Evolutionary conservation across 2,113 vertebrate genomes (phyloP).

Genomic region (Synodontis membranacea): DNA sequence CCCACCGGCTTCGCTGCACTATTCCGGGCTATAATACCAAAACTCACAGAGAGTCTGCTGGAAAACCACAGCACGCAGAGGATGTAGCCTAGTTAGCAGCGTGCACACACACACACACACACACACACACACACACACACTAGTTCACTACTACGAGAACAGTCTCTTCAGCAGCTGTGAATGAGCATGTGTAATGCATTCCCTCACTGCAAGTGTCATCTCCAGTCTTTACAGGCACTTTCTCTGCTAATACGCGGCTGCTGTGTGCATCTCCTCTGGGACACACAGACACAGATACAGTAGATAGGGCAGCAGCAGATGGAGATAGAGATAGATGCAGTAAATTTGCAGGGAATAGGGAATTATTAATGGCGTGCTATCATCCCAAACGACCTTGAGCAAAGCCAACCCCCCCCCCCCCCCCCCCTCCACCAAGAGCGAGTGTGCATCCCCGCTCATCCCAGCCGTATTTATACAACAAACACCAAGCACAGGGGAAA

Average conservation of each 20-base stretch:
- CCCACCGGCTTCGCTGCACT: constrained; percentile 49
- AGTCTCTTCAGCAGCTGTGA: constrained; percentile 32
- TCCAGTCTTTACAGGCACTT: constrained; percentile 47
- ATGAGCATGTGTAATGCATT: constrained; percentile 25
- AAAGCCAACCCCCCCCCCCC: constrained; percentile 63
- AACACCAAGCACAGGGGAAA: constrained; percentile 64
- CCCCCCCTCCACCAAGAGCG: constrained; percentile 44
- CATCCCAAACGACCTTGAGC: constrained; percentile 78
- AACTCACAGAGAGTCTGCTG: constrained; percentile 46
- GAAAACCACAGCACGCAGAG: constrained; percentile 29
- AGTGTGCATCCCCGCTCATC: constrained; percentile 54
- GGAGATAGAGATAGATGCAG: constrained; percentile 62
- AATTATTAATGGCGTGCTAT: constrained; percentile 75
- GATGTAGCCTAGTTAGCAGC: constrained; percentile 34
- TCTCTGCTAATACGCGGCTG: constrained; percentile 34
- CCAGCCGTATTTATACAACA: constrained; percentile 71
- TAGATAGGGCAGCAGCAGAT: constrained; percentile 66
- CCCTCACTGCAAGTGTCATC: constrained; percentile 19
- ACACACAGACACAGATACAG: constrained; percentile 32
- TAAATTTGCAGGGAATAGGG: constrained; percentile 70
- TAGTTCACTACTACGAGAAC: neutral
- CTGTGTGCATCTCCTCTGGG: constrained; percentile 38
- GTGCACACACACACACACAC: constrained; percentile 7
- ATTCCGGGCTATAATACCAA: constrained; percentile 40
- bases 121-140: neutral